These are phyloP conservation scores for Batillaria attramentaria DNA, from an alignment of 1,140 invertebrate genomes.

Conservation along the genomic window DNA sequence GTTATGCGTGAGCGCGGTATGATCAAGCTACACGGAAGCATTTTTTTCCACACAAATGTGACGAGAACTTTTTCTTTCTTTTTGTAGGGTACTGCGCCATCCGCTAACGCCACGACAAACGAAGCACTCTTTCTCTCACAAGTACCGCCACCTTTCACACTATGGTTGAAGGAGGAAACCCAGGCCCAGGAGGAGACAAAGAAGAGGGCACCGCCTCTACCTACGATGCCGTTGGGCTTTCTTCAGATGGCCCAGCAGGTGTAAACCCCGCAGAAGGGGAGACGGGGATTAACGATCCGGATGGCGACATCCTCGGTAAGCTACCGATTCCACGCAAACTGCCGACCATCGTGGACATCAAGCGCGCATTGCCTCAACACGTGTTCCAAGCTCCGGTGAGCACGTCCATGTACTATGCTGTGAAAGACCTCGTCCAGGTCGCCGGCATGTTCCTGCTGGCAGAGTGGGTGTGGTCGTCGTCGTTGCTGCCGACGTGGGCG, in stretches of 20 bases:
- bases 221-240: constrained; percentile 10
- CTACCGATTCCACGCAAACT: constrained; percentile 44
- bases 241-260: neutral
- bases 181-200: neutral
- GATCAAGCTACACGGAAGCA: too few species aligned
- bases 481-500: constrained; percentile 30
- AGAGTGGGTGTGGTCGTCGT: constrained; percentile 35
- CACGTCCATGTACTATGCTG: constrained; percentile 66
- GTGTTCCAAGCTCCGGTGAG: constrained; percentile 64
- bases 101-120: too few species aligned
- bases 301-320: constrained; percentile 34
- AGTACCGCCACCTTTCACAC: neutral
- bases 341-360: constrained; percentile 63
- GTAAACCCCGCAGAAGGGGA: neutral
- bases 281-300: neutral
- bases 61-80: too few species aligned
- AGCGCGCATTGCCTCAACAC: constrained; percentile 59
- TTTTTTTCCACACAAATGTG: too few species aligned
- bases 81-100: too few species aligned
- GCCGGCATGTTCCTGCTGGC: constrained; percentile 47
- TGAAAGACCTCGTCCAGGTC: constrained; percentile 64
- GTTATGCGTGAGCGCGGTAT: too few species aligned
- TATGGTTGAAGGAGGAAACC: constrained; percentile 26
- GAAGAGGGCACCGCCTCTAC: constrained; percentile 4
- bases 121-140: too few species aligned